Base-by-base conservation (phyloP, 2,797 vertebrate genomes). In the Sardinella longiceps region DNA sequence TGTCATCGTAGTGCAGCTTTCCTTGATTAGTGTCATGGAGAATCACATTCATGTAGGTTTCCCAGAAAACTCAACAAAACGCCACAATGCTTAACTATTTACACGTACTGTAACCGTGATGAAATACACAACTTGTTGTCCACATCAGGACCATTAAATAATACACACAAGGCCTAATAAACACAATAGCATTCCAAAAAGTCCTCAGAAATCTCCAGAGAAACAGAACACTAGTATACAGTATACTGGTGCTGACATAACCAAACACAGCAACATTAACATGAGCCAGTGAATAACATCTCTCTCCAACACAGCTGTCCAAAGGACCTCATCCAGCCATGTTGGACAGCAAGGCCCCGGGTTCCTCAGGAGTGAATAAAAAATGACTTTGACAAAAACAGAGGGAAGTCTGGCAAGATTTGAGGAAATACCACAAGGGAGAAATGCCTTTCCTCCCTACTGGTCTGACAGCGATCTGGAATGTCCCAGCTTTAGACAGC, bases 1-100 rank as follows among this genome's bases (percentile, higher is more conserved):
- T 1, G 11, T 53, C 4, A 18, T 77, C 39, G 25, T 39, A 77
- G 70, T 93, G 91, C 93, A 93, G 91, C 90, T 91, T 92, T 91
- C 60, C 30, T 81, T 51, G 33, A 51, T 88, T 87, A 81, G 86
- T 88, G 89, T 88, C 85, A 83, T 28, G 86, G 5, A 48, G 4
- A 84, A 80, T 91, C 87, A 91, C 90, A 93, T 90, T 92, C 88
- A 86, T 82, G 25, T 28, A 89, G 82, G 81, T 81, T 58, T 84
- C 43, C 81, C 80, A 48, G 28, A 86, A 83, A n/a, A 86, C 82
- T 70, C 25, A 74, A 66, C 66, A 84, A 23, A 3, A 89, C 43
- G 50, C 18, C 43, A 81, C 80, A 74, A 85, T 43, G 80, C 18
- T 58, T 48, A 83, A 74, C 66, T 39, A 18, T 39, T 77, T 25